A percentile compares a stretch with the other conserved stretches of the same genome.
phyloP scores from a whole-genome alignment of 1,140 invertebrate genomes.

The Goniozus legneri region DNA sequence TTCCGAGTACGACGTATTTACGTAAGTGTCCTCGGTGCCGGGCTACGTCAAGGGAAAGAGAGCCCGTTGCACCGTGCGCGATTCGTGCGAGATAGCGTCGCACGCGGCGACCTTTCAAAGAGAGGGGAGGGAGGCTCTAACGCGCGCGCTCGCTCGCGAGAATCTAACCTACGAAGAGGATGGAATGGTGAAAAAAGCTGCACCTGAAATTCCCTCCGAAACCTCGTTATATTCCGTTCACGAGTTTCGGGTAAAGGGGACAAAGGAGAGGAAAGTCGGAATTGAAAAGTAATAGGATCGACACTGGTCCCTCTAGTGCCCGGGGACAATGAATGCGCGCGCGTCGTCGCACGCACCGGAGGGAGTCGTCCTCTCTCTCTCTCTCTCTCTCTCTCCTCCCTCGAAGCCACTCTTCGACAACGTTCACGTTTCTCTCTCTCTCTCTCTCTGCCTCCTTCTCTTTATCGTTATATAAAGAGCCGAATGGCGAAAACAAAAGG shows the following conservation, averaged over 20 bases:
- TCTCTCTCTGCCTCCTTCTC: constrained; percentile 11
- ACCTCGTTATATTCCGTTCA: too few relatives aligned
- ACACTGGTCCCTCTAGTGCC: too few relatives aligned
- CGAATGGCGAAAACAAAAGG: constrained; percentile 23
- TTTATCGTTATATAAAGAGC: too few relatives aligned
- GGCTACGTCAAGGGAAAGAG: constrained; percentile 3
- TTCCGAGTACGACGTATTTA: constrained; percentile 15
- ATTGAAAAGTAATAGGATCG: too few relatives aligned
- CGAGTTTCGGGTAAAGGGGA: constrained; percentile 3
- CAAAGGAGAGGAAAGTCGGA: constrained; percentile 11
- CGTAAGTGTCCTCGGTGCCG: constrained; percentile 9
- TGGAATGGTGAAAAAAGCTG: too few relatives aligned
- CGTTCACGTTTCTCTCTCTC: constrained; percentile 7
- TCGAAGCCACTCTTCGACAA: too few relatives aligned
- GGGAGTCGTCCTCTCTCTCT: constrained; percentile 26
- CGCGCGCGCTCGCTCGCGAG: too few relatives aligned
- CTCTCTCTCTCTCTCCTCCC: constrained; percentile 13
- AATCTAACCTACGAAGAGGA: too few relatives aligned
- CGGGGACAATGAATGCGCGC: constrained; percentile 25
- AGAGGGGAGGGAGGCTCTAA: too few relatives aligned
- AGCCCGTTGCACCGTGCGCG: background rate
- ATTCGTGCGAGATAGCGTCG: too few relatives aligned
- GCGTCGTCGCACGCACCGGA: constrained; percentile 23
- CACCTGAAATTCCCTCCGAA: too few relatives aligned
- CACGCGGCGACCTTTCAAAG: too few relatives aligned